phyloP scores from a whole-genome alignment of 2,888 invertebrate genomes.

The Acleris cristana region DNA sequence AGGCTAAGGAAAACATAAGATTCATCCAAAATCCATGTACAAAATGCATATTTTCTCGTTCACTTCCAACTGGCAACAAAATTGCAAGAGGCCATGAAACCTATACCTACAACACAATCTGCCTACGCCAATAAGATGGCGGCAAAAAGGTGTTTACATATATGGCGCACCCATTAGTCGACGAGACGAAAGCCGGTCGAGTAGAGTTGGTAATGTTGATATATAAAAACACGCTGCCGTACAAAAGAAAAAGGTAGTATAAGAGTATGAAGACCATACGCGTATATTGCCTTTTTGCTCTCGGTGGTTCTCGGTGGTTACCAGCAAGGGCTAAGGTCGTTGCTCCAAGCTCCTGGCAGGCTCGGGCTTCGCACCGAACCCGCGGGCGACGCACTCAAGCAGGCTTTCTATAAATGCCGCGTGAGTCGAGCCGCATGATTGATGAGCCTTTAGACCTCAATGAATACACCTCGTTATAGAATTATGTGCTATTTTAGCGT shows the following conservation, averaged over 20 bases:
- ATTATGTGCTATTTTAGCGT: not conserved
- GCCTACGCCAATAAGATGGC: constrained; percentile 47
- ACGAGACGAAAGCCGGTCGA: constrained; percentile 51
- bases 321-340: constrained; percentile 75
- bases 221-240: too few relatives aligned
- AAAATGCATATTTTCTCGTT: constrained; percentile 11
- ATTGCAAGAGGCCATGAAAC: constrained; percentile 4
- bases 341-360: constrained; percentile 65
- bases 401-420: constrained; percentile 52
- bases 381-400: constrained; percentile 66
- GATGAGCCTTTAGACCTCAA: constrained; percentile 44
- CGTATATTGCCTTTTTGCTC: too few relatives aligned
- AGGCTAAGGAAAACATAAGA: not conserved
- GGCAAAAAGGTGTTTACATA: constrained; percentile 45
- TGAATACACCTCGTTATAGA: constrained; percentile 16
- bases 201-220: constrained; percentile 33
- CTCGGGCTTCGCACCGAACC: constrained; percentile 57
- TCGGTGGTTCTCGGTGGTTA: constrained; percentile 49
- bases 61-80: constrained; percentile 1
- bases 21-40: constrained; percentile 7
- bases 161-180: constrained; percentile 54
- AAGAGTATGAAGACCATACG: too few relatives aligned
- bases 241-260: too few relatives aligned
- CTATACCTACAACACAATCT: constrained; percentile 42
- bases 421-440: constrained; percentile 49